These are phyloP conservation scores for Vultur gryphus DNA, from an alignment of 2,797 vertebrate genomes.

Conservation along the genomic window DNA sequence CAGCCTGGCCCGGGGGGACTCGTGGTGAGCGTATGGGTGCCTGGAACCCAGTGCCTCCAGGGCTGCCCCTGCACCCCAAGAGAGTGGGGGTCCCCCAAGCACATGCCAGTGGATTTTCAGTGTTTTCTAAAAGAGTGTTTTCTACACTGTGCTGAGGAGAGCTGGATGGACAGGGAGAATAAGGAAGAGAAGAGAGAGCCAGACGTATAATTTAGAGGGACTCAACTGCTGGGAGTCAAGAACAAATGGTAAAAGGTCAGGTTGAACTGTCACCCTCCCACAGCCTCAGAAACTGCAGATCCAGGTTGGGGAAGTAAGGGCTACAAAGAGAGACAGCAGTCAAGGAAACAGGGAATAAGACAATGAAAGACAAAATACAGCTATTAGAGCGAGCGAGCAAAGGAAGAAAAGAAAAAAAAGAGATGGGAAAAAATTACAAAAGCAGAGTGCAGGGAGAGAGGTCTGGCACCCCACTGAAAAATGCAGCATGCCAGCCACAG, in stretches of 20 bases:
- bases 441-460: background rate
- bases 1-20: background rate
- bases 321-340: background rate
- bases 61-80: background rate
- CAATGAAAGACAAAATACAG: background rate
- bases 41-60: background rate
- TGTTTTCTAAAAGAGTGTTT: background rate
- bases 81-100: background rate
- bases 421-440: background rate
- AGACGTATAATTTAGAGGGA: background rate
- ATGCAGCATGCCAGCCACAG: background rate
- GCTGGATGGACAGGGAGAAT: background rate
- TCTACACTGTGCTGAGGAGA: background rate
- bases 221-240: background rate
- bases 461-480: background rate
- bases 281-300: background rate
- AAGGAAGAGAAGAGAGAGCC: background rate
- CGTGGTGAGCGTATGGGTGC: fast-evolving
- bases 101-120: background rate
- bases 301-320: background rate
- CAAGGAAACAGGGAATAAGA: background rate
- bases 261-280: background rate
- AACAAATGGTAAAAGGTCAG: background rate
- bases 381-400: background rate
- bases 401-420: background rate